Evolutionary conservation across 35 echinoderm and acorn worm species (phyloP), one percentile per base, ranked within the genome.

Genomic region (Stichopus chloronotus): DNA sequence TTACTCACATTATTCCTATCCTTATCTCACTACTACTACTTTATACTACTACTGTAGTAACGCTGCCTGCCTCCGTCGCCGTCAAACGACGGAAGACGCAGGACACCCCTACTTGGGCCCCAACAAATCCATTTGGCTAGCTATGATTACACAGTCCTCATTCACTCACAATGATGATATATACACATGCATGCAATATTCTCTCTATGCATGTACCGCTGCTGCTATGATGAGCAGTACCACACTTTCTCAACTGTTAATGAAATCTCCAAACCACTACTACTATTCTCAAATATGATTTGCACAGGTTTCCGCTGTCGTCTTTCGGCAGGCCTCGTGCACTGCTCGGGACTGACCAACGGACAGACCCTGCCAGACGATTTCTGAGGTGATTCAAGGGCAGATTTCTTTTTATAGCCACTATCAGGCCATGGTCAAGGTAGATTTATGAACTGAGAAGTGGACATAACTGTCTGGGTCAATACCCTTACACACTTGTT

Each of bases 81-180:
- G 30, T 43, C 30, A 43, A 43, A 43, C 30, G 56, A 25, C 19
- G 82, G 82, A 58, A 58, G 82, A 85, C 55, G 65, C 87, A 89
- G 87, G 87, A 72, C 87, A 89, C 87, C 87, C 87, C 87, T 52
- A 63, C 65, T 61, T 89, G 87, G 87, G 87, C 87, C 87, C 87
- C 87, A 89, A 65, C 87, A 89, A 89, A 89, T 89, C 87, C 87
- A 89, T 89, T 89, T 89, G 87, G 87, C 87, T 65, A 89, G 87
- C 87, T 89, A 89, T 89, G 87, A 89, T 89, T 89, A 89, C 87
- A 89, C 87, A 89, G 59, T 72, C 61, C 87, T 61, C 87, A 65
- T 65, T 89, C 87, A 89, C 65, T 89, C 87, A 85, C 87, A 89
- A 89, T 89, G 59, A 89, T 65, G 87, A 89, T 65, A 89, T 89